Evolutionary conservation across 2,113 vertebrate genomes (phyloP).

Genomic region (Eleginops maclovinus): DNA sequence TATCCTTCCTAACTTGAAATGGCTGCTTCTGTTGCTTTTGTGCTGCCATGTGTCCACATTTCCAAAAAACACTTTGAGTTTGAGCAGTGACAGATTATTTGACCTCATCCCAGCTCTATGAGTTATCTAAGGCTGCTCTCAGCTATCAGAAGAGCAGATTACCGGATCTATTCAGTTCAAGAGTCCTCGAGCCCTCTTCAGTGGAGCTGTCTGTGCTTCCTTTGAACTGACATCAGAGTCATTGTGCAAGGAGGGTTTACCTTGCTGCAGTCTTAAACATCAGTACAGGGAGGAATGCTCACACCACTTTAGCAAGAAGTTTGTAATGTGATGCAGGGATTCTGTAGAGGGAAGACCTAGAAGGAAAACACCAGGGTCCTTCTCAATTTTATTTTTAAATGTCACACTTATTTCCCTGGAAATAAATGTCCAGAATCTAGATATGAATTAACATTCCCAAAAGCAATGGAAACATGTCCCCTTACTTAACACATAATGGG

Average conservation of each 20-base stretch:
- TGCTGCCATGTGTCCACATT: neutral
- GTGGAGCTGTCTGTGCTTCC: neutral
- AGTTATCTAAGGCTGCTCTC: neutral
- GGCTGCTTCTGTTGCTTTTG: neutral
- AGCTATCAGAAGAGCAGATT: neutral
- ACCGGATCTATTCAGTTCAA: neutral
- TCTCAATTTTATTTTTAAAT: too few species aligned
- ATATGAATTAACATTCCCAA: too few species aligned
- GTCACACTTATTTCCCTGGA: too few species aligned
- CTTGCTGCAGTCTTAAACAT: conserved; percentile 8
- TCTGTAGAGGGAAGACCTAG: too few species aligned
- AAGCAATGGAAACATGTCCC: too few species aligned
- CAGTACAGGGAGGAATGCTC: neutral
- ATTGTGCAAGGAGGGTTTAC: conserved; percentile 25
- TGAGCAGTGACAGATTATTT: neutral
- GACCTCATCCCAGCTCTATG: neutral
- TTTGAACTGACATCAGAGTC: neutral
- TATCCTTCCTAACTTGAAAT: neutral
- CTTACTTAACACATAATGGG: too few species aligned
- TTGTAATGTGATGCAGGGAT: too few species aligned
- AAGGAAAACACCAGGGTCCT: too few species aligned
- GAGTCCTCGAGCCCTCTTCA: neutral
- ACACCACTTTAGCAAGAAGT: too few species aligned
- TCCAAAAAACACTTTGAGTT: neutral
- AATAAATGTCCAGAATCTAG: too few species aligned